Evolutionary conservation across 2,113 vertebrate genomes (phyloP).

Genomic region (Paralichthys olivaceus): DNA sequence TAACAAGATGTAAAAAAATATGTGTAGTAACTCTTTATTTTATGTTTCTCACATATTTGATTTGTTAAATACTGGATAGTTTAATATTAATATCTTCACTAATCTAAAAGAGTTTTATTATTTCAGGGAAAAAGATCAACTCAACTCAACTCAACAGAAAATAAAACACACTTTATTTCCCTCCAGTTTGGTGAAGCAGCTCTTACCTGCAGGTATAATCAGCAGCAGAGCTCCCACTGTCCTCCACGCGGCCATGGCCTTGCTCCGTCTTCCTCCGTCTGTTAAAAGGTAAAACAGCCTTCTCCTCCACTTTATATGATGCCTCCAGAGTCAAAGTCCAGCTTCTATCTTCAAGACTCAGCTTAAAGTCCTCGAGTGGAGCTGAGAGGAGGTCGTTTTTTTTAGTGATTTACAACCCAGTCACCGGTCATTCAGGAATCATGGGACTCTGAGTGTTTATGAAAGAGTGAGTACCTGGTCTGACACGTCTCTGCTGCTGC

Average conservation of each 20-base stretch:
- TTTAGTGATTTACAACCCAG: slow-evolving; percentile 43
- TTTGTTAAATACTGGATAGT: too few species aligned
- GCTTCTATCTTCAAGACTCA: slow-evolving; percentile 31
- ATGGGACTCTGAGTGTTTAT: slow-evolving; percentile 11
- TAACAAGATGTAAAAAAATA: too few species aligned
- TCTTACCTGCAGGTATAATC: slow-evolving; percentile 74
- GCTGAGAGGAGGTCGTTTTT: not conserved
- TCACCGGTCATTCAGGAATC: not conserved
- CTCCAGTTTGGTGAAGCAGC: not conserved
- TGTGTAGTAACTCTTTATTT: too few species aligned
- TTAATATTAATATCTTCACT: too few species aligned
- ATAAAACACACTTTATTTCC: not conserved
- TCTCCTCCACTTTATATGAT: slow-evolving; percentile 46
- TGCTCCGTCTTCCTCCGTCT: not conserved
- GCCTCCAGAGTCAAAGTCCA: slow-evolving; percentile 65
- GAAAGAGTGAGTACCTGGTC: slow-evolving; percentile 46
- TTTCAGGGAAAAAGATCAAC: not conserved
- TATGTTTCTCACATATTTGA: too few species aligned
- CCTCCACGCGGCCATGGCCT: slow-evolving; percentile 70
- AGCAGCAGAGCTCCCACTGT: slow-evolving; percentile 61
- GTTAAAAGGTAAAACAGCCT: slow-evolving; percentile 1
- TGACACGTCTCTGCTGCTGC: slow-evolving; percentile 56
- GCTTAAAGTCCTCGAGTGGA: slow-evolving; percentile 45
- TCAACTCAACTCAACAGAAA: not conserved
- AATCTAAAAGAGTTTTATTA: not conserved